Evolutionary conservation across 2,888 invertebrate genomes (phyloP).

Genomic region (Lepidochrysops patricia): DNA sequence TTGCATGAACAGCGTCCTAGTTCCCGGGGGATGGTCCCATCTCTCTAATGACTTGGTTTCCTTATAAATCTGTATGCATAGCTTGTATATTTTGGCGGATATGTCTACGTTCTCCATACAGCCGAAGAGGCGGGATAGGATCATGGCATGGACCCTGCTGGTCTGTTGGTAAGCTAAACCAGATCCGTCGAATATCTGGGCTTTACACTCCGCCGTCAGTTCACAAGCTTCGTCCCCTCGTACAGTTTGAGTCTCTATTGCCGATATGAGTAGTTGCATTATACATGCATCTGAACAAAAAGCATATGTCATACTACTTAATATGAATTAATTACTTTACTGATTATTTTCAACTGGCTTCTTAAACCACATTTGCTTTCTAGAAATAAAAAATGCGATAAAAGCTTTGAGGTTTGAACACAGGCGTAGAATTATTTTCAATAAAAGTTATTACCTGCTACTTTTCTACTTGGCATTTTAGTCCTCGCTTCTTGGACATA

Average conservation of each 20-base stretch:
- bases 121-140: constrained; percentile 51
- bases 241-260: constrained; percentile 60
- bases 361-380: too few species aligned
- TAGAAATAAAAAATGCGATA: too few species aligned
- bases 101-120: constrained; percentile 58
- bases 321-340: too few species aligned
- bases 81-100: constrained; percentile 56
- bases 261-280: constrained; percentile 62
- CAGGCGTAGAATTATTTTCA: too few species aligned
- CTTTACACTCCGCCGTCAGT: constrained; percentile 50
- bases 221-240: constrained; percentile 53
- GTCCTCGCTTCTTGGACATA: constrained; percentile 62
- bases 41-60: constrained; percentile 62
- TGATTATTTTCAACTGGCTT: too few species aligned
- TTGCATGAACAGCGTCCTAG: constrained; percentile 61
- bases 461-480: constrained; percentile 62
- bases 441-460: constrained; percentile 41
- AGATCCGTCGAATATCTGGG: constrained; percentile 55
- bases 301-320: neutral
- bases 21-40: constrained; percentile 63
- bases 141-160: constrained; percentile 48
- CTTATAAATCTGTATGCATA: constrained; percentile 63
- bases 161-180: constrained; percentile 62
- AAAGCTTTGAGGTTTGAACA: too few species aligned
- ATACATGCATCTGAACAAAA: constrained; percentile 57